Evolutionary conservation across 2,113 vertebrate genomes (phyloP).

Genomic region (Salvelinus fontinalis): DNA sequence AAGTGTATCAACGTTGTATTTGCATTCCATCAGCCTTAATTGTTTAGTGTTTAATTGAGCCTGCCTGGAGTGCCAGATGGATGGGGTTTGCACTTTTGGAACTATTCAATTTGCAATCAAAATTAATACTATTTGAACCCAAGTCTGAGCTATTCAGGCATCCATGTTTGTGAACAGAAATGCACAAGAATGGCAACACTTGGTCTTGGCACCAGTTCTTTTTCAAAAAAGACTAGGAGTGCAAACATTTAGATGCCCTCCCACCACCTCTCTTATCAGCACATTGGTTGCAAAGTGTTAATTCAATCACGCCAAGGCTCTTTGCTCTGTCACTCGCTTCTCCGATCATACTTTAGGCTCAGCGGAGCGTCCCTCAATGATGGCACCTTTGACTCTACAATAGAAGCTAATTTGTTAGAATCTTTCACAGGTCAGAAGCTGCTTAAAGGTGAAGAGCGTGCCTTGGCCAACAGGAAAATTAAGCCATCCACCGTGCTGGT

Average conservation of each 20-base stretch:
- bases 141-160: too few relatives aligned
- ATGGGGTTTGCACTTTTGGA: too few relatives aligned
- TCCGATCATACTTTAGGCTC: slow-evolving; percentile 97
- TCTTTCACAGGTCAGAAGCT: slow-evolving; percentile 99
- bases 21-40: too few relatives aligned
- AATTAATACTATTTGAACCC: too few relatives aligned
- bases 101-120: too few relatives aligned
- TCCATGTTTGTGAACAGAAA: slow-evolving; percentile 7
- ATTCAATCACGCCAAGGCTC: slow-evolving; percentile 93
- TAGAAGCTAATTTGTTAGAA: slow-evolving; percentile 99
- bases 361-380: slow-evolving; percentile 94
- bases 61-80: too few relatives aligned
- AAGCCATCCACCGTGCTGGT: slow-evolving; percentile 79
- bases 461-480: slow-evolving; percentile 85
- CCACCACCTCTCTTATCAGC: slow-evolving; percentile 64
- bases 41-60: too few relatives aligned
- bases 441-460: slow-evolving; percentile 83
- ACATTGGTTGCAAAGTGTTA: slow-evolving; percentile 85
- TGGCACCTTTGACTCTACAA: slow-evolving; percentile 99
- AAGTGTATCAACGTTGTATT: too few relatives aligned
- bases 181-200: slow-evolving; percentile 18
- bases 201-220: slow-evolving; percentile 52
- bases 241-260: slow-evolving; percentile 54
- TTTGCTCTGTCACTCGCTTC: slow-evolving; percentile 87
- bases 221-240: slow-evolving; percentile 43